These are phyloP conservation scores for Torymus aiolomorphi DNA, from an alignment of 2,888 invertebrate genomes.

Conservation along the genomic window DNA sequence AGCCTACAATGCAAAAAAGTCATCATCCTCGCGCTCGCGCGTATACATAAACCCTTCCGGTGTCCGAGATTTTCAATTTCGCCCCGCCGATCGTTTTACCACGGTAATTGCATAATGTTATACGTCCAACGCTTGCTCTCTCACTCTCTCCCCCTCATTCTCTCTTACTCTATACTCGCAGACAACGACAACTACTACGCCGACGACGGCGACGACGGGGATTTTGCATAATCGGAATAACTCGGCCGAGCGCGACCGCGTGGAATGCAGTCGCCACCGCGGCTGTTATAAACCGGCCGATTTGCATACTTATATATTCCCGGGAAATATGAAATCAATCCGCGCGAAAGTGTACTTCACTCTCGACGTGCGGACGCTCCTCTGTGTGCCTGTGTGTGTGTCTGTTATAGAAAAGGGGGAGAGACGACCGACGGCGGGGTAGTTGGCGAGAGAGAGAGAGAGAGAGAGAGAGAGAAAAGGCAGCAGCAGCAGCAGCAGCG, in stretches of 20 bases:
- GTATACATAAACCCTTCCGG: slow-evolving; percentile 14
- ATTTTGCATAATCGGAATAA: slow-evolving; percentile 61
- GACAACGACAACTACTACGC: too few species aligned
- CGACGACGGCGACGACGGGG: slow-evolving; percentile 23
- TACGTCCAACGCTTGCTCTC: too few species aligned
- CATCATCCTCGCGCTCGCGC: too few species aligned
- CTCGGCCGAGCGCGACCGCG: slow-evolving; percentile 43
- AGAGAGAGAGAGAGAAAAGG: slow-evolving; percentile 12
- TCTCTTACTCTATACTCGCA: too few species aligned
- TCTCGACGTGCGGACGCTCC: not conserved
- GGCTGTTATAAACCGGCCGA: slow-evolving; percentile 23
- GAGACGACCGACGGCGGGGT: not conserved
- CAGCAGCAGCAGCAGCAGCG: not conserved
- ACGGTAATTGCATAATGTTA: slow-evolving; percentile 52
- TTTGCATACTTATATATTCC: slow-evolving; percentile 62
- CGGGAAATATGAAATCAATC: slow-evolving; percentile 64
- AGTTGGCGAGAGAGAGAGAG: slow-evolving; percentile 7
- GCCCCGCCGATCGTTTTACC: slow-evolving; percentile 17
- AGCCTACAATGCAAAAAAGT: too few species aligned
- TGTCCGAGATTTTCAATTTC: slow-evolving; percentile 50
- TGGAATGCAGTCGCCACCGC: slow-evolving; percentile 45
- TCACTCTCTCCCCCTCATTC: too few species aligned
- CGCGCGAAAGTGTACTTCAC: slow-evolving; percentile 50
- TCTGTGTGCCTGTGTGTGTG: not conserved
- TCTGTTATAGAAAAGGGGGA: not conserved